Conservation (phyloP, 64 coral and sea anemone genomes). For the Stichodactyla mertensii region DNA sequence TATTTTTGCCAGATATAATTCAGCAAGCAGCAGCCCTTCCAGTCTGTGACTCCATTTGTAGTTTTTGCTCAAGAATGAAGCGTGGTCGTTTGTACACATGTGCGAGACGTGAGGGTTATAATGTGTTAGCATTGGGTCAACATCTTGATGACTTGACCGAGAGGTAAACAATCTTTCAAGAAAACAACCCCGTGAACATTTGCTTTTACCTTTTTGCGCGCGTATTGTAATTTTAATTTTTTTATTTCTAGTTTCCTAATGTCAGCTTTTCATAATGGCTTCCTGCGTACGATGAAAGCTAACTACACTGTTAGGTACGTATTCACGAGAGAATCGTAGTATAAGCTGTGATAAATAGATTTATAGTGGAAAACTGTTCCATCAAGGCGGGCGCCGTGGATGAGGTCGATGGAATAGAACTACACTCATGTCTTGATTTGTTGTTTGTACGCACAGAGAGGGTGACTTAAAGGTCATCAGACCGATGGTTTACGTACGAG, state of each 20-base stretch:
- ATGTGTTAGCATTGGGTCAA: conserved; percentile 92
- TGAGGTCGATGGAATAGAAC: not conserved
- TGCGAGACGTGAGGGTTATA: conserved; percentile 83
- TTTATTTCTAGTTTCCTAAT: conserved; percentile 72
- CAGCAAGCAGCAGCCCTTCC: conserved; percentile 81
- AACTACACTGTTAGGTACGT: conserved; percentile 88
- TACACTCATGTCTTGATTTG: not conserved
- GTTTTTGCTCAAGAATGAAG: conserved; percentile 99
- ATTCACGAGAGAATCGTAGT: not conserved
- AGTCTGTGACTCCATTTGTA: conserved; percentile 95
- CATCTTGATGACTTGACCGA: conserved; percentile 94
- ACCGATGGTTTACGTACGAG: conserved; percentile 84
- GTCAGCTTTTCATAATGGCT: conserved; percentile 97
- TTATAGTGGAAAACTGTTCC: not conserved
- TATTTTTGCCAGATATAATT: conserved; percentile 57
- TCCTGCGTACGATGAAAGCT: conserved; percentile 94
- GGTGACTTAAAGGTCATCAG: conserved; percentile 89
- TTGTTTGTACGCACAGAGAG: conserved; percentile 39
- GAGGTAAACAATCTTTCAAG: conserved; percentile 46
- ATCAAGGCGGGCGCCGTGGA: not conserved
- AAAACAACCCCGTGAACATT: not conserved
- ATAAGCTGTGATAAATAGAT: not conserved
- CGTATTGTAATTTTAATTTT: not conserved
- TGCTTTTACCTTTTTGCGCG: not conserved
- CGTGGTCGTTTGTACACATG: conserved; percentile 95